These are phyloP conservation scores for Tamias sibiricus DNA, from an alignment of 2,113 vertebrate genomes.

Conservation along the genomic window DNA sequence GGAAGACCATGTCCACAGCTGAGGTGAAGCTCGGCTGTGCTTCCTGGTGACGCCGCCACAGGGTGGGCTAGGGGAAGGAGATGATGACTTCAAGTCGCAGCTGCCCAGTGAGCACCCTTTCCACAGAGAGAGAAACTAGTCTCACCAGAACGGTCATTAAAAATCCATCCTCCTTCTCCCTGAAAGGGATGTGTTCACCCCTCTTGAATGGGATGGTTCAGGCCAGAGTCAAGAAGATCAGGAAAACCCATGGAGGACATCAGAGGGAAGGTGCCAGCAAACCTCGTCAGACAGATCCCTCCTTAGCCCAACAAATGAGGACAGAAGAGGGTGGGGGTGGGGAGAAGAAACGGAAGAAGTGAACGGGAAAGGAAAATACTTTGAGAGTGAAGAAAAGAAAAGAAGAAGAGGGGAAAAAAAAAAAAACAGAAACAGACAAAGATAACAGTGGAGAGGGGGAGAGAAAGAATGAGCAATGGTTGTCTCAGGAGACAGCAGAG, in stretches of 20 bases:
- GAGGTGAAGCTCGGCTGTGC: not conserved
- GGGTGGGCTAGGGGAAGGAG: not conserved
- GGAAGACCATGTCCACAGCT: not conserved
- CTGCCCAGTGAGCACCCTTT: not conserved
- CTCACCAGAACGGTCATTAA: not conserved
- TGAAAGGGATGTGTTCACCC: rapidly evolving
- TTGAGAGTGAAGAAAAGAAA: too few species aligned
- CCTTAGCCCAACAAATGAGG: not conserved
- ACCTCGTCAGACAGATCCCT: not conserved
- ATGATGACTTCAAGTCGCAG: not conserved
- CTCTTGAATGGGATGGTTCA: not conserved
- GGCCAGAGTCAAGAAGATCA: not conserved
- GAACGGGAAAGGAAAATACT: not conserved
- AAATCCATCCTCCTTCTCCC: not conserved
- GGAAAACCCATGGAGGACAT: not conserved
- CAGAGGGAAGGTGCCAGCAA: not conserved
- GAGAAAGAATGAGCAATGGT: not conserved
- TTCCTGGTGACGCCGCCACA: not conserved
- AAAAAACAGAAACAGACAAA: not conserved
- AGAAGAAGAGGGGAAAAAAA: not conserved
- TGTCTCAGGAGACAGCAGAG: rapidly evolving
- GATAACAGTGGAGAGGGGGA: too few species aligned
- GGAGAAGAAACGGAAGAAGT: too few species aligned
- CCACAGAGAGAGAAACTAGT: not conserved
- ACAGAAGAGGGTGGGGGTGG: not conserved